A percentile compares a stretch with the other conserved stretches of the same genome.
phyloP scores from a whole-genome alignment of 2,113 vertebrate genomes.

The Delphinapterus leucas region DNA sequence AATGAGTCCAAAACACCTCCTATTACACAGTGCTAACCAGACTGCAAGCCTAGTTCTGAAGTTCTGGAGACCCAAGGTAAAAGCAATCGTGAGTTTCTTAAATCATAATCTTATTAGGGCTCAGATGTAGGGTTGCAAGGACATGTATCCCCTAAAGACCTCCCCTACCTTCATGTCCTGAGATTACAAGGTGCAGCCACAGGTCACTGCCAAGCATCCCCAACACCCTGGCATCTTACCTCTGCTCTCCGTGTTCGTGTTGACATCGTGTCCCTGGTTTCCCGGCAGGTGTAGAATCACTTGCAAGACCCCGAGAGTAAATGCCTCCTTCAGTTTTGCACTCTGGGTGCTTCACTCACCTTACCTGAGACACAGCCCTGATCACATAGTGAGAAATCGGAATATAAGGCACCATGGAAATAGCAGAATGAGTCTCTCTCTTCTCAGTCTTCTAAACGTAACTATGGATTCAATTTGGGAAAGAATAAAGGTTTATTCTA shows the following conservation, averaged over 20 bases:
- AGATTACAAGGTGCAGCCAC: neutral
- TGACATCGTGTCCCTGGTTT: accelerated
- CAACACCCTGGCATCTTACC: neutral
- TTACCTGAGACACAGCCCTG: neutral
- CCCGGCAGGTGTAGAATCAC: accelerated
- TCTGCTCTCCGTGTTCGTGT: neutral
- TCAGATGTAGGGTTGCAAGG: neutral
- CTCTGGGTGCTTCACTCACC: accelerated
- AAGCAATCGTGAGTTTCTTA: neutral
- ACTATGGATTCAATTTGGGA: neutral
- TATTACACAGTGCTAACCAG: accelerated
- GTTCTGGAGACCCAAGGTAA: neutral
- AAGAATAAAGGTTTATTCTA: neutral
- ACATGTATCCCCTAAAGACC: too few relatives aligned
- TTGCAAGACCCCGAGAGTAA: accelerated
- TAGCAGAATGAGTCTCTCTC: accelerated
- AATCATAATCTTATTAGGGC: neutral
- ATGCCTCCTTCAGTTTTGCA: accelerated
- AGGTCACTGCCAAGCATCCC: accelerated
- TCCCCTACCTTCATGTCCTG: neutral
- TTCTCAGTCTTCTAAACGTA: neutral
- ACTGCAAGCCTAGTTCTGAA: neutral
- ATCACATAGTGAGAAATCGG: accelerated
- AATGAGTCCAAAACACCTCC: neutral
- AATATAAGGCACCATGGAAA: accelerated